Evolutionary conservation across 2,888 invertebrate species (phyloP).

Genomic region (Dromius quadrimaculatus): DNA sequence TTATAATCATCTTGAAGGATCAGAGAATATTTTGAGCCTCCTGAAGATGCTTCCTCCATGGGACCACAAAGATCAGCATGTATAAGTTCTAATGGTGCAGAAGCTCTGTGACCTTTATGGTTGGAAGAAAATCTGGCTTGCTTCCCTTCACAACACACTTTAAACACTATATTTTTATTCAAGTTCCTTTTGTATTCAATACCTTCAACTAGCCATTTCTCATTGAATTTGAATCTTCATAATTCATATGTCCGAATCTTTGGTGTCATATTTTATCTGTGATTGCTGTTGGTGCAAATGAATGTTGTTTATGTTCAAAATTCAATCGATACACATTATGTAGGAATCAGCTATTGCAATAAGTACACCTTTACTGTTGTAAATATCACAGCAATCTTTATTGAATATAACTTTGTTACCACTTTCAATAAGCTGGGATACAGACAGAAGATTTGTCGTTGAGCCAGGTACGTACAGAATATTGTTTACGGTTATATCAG

Average conservation of each 20-base stretch:
- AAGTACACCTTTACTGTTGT: background rate
- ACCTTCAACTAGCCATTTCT: constrained; percentile 38
- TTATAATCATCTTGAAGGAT: constrained; percentile 59
- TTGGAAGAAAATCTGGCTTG: constrained; percentile 57
- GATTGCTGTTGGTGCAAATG: constrained; percentile 18
- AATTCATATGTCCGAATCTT: constrained; percentile 26
- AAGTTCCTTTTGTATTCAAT: background rate
- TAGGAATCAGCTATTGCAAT: constrained; percentile 1
- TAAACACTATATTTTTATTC: constrained; percentile 54
- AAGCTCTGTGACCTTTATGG: constrained; percentile 53
- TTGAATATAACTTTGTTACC: constrained; percentile 12
- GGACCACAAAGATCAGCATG: constrained; percentile 58
- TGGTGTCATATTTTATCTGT: constrained; percentile 38
- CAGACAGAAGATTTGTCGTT: constrained; percentile 34
- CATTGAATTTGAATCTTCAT: constrained; percentile 8
- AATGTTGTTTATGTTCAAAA: background rate
- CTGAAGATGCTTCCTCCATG: constrained; percentile 54
- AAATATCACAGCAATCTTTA: background rate
- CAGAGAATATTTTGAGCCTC: constrained; percentile 57
- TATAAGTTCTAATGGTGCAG: constrained; percentile 55
- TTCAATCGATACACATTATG: constrained; percentile 7
- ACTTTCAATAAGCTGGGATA: constrained; percentile 21
- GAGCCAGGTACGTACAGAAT: constrained; percentile 5
- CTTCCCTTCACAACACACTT: constrained; percentile 58
- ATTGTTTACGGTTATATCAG: constrained; percentile 8